Evolutionary conservation across 2,113 vertebrate species (phyloP), one percentile per base, ranked within the genome.

Genomic region (Tragelaphus buxtoni): DNA sequence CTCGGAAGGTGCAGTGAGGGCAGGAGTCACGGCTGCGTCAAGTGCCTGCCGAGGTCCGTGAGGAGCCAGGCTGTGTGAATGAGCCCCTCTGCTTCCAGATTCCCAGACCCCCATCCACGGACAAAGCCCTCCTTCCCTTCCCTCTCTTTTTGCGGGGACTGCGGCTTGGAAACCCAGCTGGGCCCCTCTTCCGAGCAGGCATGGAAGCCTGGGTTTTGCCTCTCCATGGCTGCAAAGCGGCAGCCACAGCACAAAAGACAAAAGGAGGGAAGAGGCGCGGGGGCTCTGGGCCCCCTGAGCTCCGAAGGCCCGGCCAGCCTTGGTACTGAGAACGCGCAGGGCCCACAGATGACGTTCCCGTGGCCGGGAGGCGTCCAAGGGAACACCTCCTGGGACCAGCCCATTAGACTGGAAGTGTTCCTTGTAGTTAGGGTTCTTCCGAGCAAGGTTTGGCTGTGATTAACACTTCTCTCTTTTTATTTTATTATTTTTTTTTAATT

Each of bases 11-110:
- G 79, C 97, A 98, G 98, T 96, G 94, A 98, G 98, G 98, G 98
- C 98, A 98, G 90, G 98, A 98, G 81, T 69, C 22, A 1, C 11
- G 10, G 65, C 95, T 95, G 98, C 93, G n/a, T 85, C 96, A 99
- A 99, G 99, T 99, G 99, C 99, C 99, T 99, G 99, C 99, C 98
- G 99, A 99, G 98, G 55, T 53, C 99, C 94, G 47, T 93, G 93
- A 97, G 98, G 97, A 98, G 94, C 92, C 97, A 77, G 80, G 35
- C 93, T 28, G 85, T 83, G 76, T 18, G 20, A 47, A 91, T 22
- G 47, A 47, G 22, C 42, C 87, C 95, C 79, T 69, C 93, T 65
- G 97, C 98, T 95, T 97, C 26, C 28, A 74, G 97, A 96, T 88
- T 97, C 91, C 94, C 89, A 92, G 94, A 95, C 97, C 97, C 79